phyloP scores from a whole-genome alignment of 1,140 invertebrate species.

The Lanistes nyassanus region DNA sequence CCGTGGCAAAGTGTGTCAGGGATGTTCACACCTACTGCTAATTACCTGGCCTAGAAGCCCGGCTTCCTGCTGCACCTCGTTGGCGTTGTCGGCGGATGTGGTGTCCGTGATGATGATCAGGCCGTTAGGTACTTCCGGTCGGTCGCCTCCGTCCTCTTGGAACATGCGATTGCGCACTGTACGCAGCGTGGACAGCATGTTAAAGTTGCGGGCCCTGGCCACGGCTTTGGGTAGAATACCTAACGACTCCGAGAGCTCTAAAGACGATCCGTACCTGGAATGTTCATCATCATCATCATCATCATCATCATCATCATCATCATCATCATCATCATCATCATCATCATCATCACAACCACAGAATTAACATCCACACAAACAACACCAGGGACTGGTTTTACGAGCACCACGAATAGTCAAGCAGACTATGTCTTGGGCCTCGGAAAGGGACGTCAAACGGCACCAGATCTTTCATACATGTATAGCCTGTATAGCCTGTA shows the following conservation, averaged over 20 bases:
- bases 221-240: slow-evolving; percentile 15
- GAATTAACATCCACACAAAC: neutral
- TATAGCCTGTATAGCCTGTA: no score
- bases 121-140: slow-evolving; percentile 46
- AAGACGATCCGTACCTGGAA: slow-evolving; percentile 18
- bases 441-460: no score
- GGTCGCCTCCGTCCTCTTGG: slow-evolving; percentile 39
- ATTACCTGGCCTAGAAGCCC: neutral
- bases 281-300: slow-evolving; percentile 17
- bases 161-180: slow-evolving; percentile 34
- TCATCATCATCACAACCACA: slow-evolving; percentile 13
- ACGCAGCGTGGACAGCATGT: slow-evolving; percentile 23
- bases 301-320: slow-evolving; percentile 20
- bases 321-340: slow-evolving; percentile 24
- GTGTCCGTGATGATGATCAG: slow-evolving; percentile 56
- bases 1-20: no score
- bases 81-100: slow-evolving; percentile 28
- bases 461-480: no score
- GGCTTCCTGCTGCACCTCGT: slow-evolving; percentile 4
- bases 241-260: slow-evolving; percentile 14
- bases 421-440: no score
- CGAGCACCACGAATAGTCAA: no score
- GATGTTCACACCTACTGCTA: no score
- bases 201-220: slow-evolving; percentile 21
- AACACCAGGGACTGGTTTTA: neutral